Percentiles rank a stretch among this genome's conserved stretches.
These are phyloP conservation scores for Stegostoma tigrinum DNA, from an alignment of 2,113 vertebrate genomes.

Conservation along the genomic window DNA sequence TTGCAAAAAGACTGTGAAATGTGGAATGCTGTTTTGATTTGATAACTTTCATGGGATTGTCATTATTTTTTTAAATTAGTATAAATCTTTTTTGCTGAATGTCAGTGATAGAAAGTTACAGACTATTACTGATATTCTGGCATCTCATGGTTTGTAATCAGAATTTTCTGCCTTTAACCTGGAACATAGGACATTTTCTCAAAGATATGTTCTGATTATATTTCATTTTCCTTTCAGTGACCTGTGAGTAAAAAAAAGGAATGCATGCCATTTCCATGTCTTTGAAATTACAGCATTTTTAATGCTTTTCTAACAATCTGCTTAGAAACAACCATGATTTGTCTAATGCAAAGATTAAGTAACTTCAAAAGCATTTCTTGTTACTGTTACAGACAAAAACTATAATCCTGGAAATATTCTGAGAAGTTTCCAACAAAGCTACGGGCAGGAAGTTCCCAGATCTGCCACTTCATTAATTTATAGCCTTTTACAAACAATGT, in stretches of 20 bases:
- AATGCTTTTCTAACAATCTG: conserved; percentile 45
- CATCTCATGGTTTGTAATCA: not conserved
- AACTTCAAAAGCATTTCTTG: conserved; percentile 52
- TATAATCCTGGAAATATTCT: conserved; percentile 57
- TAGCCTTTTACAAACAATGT: conserved; percentile 59
- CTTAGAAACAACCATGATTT: conserved; percentile 57
- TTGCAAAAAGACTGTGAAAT: not conserved
- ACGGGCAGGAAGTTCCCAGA: conserved; percentile 58
- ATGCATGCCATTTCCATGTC: not conserved
- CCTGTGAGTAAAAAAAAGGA: conserved; percentile 15
- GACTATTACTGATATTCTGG: not conserved
- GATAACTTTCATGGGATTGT: not conserved
- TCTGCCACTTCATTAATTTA: conserved; percentile 67
- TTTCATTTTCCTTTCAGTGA: conserved; percentile 11
- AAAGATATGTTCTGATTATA: not conserved
- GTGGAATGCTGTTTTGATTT: not conserved
- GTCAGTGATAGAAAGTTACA: not conserved
- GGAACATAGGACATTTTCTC: conserved; percentile 37
- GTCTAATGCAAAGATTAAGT: conserved; percentile 61
- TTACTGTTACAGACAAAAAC: conserved; percentile 54
- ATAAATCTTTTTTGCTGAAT: not conserved
- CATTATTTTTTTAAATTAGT: not conserved
- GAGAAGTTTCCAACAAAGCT: conserved; percentile 56
- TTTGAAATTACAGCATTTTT: not conserved
- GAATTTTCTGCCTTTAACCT: not conserved